These are phyloP conservation scores for Bubo bubo DNA, from an alignment of 2,113 vertebrate genomes.

Conservation along the genomic window DNA sequence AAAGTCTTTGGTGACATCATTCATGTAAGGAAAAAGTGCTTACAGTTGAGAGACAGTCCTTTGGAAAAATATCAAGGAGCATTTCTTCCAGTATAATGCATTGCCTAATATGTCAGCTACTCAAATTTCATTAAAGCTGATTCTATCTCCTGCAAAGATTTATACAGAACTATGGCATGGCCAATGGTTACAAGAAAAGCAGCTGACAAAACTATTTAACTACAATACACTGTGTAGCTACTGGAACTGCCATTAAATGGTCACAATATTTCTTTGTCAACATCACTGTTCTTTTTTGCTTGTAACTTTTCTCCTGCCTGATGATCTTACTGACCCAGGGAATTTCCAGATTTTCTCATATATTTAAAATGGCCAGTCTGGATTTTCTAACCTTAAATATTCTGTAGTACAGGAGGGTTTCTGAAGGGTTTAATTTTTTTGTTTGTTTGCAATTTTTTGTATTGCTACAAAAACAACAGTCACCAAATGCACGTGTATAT, in stretches of 20 bases:
- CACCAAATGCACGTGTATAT: background rate
- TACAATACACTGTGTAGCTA: constrained; percentile 34
- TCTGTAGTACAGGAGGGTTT: background rate
- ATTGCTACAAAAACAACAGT: background rate
- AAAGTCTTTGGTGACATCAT: constrained; percentile 21
- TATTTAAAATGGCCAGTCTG: background rate
- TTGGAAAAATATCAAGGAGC: constrained; percentile 58
- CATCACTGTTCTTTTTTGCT: constrained; percentile 8
- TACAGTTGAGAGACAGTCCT: constrained; percentile 10
- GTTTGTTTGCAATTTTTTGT: background rate
- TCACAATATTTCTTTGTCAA: constrained; percentile 50
- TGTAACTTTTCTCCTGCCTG: background rate
- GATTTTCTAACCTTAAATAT: background rate
- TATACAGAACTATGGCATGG: constrained; percentile 25
- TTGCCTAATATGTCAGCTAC: constrained; percentile 52
- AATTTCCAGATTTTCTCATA: background rate
- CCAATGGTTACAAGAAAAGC: constrained; percentile 60
- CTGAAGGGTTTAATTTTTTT: background rate
- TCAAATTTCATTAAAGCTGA: constrained; percentile 60
- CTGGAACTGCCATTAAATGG: constrained; percentile 54
- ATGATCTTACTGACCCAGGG: background rate
- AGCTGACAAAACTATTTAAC: constrained; percentile 65
- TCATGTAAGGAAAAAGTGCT: background rate
- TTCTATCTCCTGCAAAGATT: constrained; percentile 46
- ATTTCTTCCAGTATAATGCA: constrained; percentile 48